Percentiles rank a stretch among this genome's conserved stretches.
These are phyloP conservation scores for Temnothorax ravouxi DNA, from an alignment of 2,888 invertebrate genomes.

Conservation along the genomic window DNA sequence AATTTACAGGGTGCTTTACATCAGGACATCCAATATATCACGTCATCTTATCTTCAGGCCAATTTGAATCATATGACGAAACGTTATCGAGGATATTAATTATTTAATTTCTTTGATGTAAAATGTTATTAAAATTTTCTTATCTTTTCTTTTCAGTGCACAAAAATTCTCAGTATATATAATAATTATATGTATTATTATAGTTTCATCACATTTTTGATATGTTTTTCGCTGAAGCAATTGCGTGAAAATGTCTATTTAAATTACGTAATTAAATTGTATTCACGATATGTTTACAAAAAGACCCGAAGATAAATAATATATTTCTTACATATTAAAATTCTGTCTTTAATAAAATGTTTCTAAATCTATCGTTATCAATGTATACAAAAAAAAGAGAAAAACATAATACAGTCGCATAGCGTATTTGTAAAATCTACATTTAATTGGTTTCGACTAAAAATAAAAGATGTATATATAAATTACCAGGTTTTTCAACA, in stretches of 20 bases:
- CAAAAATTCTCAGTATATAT: background rate
- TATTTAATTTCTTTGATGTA: constrained; percentile 15
- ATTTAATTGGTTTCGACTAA: background rate
- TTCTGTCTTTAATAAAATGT: constrained; percentile 42
- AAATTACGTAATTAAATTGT: constrained; percentile 39
- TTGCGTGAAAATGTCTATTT: background rate
- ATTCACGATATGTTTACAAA: constrained; percentile 29
- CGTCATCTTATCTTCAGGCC: constrained; percentile 62
- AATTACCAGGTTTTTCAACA: constrained; percentile 5
- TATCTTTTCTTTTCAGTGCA: background rate
- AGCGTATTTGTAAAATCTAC: constrained; percentile 57
- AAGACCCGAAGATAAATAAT: constrained; percentile 60
- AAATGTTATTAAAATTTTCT: constrained; percentile 36
- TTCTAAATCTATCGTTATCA: constrained; percentile 52
- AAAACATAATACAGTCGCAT: constrained; percentile 50
- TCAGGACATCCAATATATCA: constrained; percentile 44
- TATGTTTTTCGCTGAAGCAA: constrained; percentile 65
- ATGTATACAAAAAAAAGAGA: constrained; percentile 39
- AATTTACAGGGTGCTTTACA: constrained; percentile 62
- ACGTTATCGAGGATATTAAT: constrained; percentile 7
- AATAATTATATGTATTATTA: constrained; percentile 8
- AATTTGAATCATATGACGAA: constrained; percentile 38
- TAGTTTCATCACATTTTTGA: constrained; percentile 60
- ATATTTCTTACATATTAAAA: constrained; percentile 48
- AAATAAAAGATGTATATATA: constrained; percentile 39